A percentile compares a stretch with the other conserved stretches of the same genome.
phyloP scores from a whole-genome alignment of 2,888 invertebrate species.

The Drosophila paracracens region DNA sequence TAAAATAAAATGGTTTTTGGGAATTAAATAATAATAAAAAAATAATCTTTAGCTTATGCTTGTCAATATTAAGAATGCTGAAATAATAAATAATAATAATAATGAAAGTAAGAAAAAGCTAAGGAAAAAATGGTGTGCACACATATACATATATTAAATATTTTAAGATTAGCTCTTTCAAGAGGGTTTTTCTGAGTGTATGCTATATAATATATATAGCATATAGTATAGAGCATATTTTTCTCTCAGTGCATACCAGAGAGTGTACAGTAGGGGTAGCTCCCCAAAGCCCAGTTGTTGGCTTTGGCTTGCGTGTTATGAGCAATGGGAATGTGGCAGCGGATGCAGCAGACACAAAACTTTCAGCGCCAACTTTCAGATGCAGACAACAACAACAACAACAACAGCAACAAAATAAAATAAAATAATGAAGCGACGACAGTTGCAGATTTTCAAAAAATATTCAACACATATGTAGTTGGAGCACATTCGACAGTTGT shows the following conservation, averaged over 20 bases:
- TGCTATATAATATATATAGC: background rate
- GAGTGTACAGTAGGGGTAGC: background rate
- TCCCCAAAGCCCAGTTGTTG: conserved; percentile 30
- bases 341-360: conserved; percentile 18
- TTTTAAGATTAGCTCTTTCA: too few species aligned
- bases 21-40: too few species aligned
- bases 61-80: too few species aligned
- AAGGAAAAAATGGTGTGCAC: too few species aligned
- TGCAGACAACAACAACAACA: conserved; percentile 9
- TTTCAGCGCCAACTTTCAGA: conserved; percentile 30
- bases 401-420: background rate
- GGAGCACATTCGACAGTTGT: conserved; percentile 24
- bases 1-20: background rate
- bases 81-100: too few species aligned
- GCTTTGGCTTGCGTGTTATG: conserved; percentile 12
- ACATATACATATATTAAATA: too few species aligned
- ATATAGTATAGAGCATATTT: background rate
- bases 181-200: too few species aligned
- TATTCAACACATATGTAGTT: conserved; percentile 15
- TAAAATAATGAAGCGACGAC: conserved; percentile 26
- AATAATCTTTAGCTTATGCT: too few species aligned
- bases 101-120: too few species aligned
- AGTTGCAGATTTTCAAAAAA: conserved; percentile 40
- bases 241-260: background rate
- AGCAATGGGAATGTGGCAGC: conserved; percentile 10